Conservation (phyloP, 2,113 vertebrate species). For the Pteronura brasiliensis region DNA sequence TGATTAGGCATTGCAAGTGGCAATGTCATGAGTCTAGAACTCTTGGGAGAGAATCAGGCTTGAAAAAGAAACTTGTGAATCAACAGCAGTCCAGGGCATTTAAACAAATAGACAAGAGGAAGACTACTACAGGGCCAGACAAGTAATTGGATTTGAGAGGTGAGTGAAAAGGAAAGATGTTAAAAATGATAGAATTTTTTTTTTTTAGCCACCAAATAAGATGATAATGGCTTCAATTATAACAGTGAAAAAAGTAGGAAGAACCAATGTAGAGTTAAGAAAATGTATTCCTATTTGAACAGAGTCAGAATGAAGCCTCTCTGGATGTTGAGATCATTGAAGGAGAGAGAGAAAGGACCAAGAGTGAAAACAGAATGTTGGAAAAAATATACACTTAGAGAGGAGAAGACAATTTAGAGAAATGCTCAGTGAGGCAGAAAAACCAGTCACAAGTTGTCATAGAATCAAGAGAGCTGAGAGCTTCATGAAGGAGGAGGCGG, state of each 20-base stretch:
- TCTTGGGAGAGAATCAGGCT: neutral
- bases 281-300: neutral
- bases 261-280: neutral
- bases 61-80: neutral
- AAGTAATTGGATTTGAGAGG: neutral
- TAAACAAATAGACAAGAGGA: neutral
- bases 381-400: neutral
- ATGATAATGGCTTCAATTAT: neutral
- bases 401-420: slow-evolving; percentile 5
- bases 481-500: neutral
- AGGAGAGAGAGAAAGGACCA: neutral
- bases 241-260: neutral
- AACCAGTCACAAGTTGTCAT: slow-evolving; percentile 1
- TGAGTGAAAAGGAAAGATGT: neutral
- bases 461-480: slow-evolving; percentile 13
- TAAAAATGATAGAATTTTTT: neutral
- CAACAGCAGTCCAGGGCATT: neutral
- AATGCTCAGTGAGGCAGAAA: neutral
- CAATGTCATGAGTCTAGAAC: neutral
- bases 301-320: neutral
- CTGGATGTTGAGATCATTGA: neutral
- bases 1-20: neutral
- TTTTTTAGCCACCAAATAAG: neutral
- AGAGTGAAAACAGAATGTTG: neutral
- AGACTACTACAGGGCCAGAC: neutral